Base-by-base conservation (phyloP, 1,140 invertebrate species). In the Kradibia gibbosae region DNA sequence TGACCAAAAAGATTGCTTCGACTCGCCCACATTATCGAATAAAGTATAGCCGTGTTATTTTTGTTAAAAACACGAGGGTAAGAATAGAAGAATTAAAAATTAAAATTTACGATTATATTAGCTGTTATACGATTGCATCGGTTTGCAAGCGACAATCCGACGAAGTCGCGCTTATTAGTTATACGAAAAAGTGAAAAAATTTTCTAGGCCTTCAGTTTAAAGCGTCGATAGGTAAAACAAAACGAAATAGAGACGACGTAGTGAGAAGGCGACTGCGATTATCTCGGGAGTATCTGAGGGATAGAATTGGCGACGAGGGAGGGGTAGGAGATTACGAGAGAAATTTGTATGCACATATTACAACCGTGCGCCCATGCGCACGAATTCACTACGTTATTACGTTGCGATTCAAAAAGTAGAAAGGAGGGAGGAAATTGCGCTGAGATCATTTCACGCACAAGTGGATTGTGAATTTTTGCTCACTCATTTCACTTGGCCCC, bases 361-460 rank as follows among this genome's bases (percentile, higher is more conserved):
- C 34, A 15, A 10, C 1, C n/a, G 3, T 3, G 42, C n/a, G n/a
- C 42, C 22, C 22, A 31, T 28, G 11, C 10, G 42, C 75, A 60
- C n/a, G 60, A 65, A 77, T 65, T 72, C n/a, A 7, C 7, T 72
- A n/a, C 7, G 42, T 72, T 72, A 72, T 72, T 77, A 48, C 60
- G 5, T 31, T 45, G 28, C 4, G 20, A 55, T 73, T 73, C 48
- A 36, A 55, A 73, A 73, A 10, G 15, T 36, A 36, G 13, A 17
- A 31, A 34, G 28, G 31, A 22, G 48, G 48, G 31, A 55, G 48
- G 11, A 73, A 73, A 73, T 55, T 73, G 28, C 48, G 17, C n/a
- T 15, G 42, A n/a, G 25, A 72, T 72, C 28, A 48, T 55, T 73
- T 73, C 31, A 36, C 20, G 71, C 71, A 17, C 28, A 73, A 73